Conservation (phyloP, 2,113 vertebrate genomes). For the Melanocharis versteri region DNA sequence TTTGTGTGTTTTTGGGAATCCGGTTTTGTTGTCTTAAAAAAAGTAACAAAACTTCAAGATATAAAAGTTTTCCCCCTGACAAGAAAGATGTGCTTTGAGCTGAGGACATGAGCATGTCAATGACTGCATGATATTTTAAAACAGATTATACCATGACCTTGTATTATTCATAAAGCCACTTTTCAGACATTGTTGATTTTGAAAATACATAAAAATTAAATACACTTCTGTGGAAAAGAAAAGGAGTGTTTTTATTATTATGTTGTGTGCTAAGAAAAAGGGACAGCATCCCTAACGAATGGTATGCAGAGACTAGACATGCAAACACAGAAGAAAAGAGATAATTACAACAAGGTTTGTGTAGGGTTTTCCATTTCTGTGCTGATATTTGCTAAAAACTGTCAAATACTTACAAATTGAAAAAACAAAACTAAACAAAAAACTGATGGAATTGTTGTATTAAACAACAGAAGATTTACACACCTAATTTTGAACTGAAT, state of each 20-base stretch:
- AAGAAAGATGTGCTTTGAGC: neutral
- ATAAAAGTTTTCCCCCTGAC: neutral
- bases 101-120: neutral
- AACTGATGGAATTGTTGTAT: slow-evolving; percentile 5
- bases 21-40: neutral
- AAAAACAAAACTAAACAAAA: neutral
- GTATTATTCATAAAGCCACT: neutral
- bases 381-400: slow-evolving; percentile 27
- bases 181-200: slow-evolving; percentile 12
- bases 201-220: slow-evolving; percentile 21
- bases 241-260: neutral
- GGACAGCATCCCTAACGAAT: slow-evolving; percentile 55
- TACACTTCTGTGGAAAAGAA: neutral
- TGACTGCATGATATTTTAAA: neutral
- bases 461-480: slow-evolving; percentile 23
- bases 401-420: slow-evolving; percentile 17
- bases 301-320: slow-evolving; percentile 68
- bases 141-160: neutral
- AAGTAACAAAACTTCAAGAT: neutral
- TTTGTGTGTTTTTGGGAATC: slow-evolving; percentile 37
- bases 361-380: slow-evolving; percentile 69
- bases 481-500: slow-evolving; percentile 44
- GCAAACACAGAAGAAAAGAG: slow-evolving; percentile 78
- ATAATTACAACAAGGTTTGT: slow-evolving; percentile 74
- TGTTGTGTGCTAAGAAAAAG: slow-evolving; percentile 25